These are phyloP conservation scores for Oligia latruncula DNA, from an alignment of 2,888 invertebrate species.

Conservation along the genomic window DNA sequence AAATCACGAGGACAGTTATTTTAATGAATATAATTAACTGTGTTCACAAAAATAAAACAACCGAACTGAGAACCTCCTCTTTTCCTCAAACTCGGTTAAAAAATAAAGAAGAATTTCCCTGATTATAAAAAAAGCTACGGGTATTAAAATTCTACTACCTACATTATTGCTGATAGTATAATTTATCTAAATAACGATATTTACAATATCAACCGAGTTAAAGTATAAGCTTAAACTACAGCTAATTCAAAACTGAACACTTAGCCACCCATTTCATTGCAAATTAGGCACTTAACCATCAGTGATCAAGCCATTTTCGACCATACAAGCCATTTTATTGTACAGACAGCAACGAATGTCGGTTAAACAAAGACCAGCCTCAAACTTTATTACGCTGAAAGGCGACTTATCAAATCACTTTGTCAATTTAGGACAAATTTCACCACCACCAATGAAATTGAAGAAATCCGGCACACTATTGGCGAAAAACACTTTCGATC, in stretches of 20 bases:
- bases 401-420: background rate
- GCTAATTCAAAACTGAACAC: conserved; percentile 10
- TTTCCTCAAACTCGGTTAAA: too few species aligned
- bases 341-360: conserved; percentile 5
- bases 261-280: conserved; percentile 30
- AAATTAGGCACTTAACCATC: conserved; percentile 37
- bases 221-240: conserved; percentile 28
- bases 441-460: background rate
- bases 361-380: background rate
- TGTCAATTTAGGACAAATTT: background rate
- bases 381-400: background rate
- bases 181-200: conserved; percentile 46
- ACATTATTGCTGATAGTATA: conserved; percentile 51
- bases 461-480: too few species aligned
- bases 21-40: background rate
- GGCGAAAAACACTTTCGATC: background rate
- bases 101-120: conserved; percentile 54
- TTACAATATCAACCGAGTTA: conserved; percentile 51
- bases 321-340: background rate
- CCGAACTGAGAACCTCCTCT: too few species aligned
- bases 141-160: conserved; percentile 40
- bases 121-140: conserved; percentile 61
- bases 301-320: conserved; percentile 16
- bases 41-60: background rate
- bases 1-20: background rate